A percentile compares a stretch with the other conserved stretches of the same genome.
phyloP scores from a whole-genome alignment of 2,113 vertebrate genomes.

The Hypomesus transpacificus region DNA sequence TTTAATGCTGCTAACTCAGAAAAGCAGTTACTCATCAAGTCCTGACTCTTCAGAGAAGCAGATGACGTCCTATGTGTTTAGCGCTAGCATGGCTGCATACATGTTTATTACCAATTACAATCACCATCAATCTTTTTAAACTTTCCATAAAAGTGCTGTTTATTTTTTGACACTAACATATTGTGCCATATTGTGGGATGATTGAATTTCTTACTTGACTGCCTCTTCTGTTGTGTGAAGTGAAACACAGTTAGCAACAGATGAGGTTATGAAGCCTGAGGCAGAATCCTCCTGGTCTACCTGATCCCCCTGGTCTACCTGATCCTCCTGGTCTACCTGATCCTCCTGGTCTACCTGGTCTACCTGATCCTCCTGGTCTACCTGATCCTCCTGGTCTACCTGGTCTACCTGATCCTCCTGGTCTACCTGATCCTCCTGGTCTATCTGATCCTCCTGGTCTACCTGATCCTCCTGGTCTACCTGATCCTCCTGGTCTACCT shows the following conservation, averaged over 20 bases:
- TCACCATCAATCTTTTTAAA: conserved; percentile 15
- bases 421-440: too few species aligned
- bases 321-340: too few species aligned
- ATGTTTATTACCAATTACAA: conserved; percentile 34
- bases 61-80: conserved; percentile 11
- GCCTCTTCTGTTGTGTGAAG: conserved; percentile 21
- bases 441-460: too few species aligned
- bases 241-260: conserved; percentile 1
- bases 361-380: too few species aligned
- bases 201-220: conserved; percentile 48
- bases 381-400: too few species aligned
- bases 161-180: conserved; percentile 36
- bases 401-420: too few species aligned
- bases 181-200: conserved; percentile 24
- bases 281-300: too few species aligned
- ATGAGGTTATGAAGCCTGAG: neutral
- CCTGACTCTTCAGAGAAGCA: neutral
- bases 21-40: conserved; percentile 17
- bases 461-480: too few species aligned
- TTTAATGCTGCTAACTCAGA: neutral
- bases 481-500: conserved; percentile 51
- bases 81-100: conserved; percentile 14
- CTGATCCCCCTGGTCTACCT: too few species aligned
- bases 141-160: conserved; percentile 32
- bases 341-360: too few species aligned